A percentile compares a stretch with the other conserved stretches of the same genome.
Evolutionary conservation across 2,888 invertebrate genomes (phyloP).

Genomic region (Mantis religiosa): DNA sequence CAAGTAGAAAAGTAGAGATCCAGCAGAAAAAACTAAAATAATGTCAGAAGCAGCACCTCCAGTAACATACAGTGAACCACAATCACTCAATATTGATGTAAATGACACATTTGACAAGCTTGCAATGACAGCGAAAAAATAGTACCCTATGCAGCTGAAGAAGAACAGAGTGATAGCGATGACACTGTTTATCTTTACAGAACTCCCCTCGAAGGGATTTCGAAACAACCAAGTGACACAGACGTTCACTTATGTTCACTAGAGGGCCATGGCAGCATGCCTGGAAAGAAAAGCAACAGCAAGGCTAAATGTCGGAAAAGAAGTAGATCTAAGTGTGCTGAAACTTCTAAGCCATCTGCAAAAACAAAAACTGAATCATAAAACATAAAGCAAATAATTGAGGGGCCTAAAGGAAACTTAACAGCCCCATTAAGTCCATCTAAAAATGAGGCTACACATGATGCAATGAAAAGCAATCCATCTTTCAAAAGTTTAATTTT

Average conservation of each 20-base stretch:
- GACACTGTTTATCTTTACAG: neutral
- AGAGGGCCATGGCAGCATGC: too few species aligned
- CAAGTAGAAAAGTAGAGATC: too few species aligned
- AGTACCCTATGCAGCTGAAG: neutral
- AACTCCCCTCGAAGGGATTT: neutral
- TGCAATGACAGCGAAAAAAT: neutral
- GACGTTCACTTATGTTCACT: neutral
- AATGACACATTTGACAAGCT: constrained; percentile 8
- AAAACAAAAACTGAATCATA: neutral
- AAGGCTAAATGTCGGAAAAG: neutral
- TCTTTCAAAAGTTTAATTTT: neutral
- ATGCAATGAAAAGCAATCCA: neutral
- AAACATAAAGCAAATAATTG: neutral
- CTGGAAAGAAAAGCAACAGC: neutral
- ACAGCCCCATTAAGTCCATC: neutral
- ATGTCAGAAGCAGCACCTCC: neutral
- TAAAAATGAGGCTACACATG: neutral
- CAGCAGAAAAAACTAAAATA: neutral
- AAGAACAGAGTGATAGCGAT: neutral
- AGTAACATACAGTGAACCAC: neutral
- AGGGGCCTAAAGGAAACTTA: neutral
- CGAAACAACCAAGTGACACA: neutral
- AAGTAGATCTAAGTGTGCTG: neutral
- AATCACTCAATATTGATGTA: neutral
- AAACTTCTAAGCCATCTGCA: neutral